Conservation (phyloP, 2,113 vertebrate genomes). For the Rhizomys pruinosus region DNA sequence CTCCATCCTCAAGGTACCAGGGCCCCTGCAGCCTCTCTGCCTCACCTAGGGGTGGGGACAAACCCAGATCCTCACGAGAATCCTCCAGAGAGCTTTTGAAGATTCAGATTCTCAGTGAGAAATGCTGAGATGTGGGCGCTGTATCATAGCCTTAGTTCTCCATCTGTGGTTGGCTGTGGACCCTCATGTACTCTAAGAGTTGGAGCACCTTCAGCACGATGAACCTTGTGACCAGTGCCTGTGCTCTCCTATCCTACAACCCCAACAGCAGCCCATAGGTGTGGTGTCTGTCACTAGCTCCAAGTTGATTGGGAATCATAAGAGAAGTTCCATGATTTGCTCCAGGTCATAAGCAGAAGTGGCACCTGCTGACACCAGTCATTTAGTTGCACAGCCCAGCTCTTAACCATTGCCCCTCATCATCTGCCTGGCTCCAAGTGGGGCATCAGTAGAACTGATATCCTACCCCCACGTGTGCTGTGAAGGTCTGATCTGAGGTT, state of each 20-base stretch:
- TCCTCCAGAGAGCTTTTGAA: neutral
- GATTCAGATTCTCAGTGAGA: neutral
- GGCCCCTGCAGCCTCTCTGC: neutral
- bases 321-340: neutral
- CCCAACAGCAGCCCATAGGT: neutral
- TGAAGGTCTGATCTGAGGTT: neutral
- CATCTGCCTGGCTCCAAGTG: neutral
- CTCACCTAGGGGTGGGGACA: neutral
- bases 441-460: neutral
- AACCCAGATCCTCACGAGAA: neutral
- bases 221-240: neutral
- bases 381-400: neutral
- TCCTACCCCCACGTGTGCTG: neutral
- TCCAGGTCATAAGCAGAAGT: neutral
- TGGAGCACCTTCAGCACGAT: neutral
- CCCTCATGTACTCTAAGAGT: neutral
- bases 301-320: neutral
- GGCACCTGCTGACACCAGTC: neutral
- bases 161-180: neutral
- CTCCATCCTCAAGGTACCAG: slow-evolving; percentile 96
- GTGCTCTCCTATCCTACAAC: neutral
- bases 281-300: neutral
- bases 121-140: neutral
- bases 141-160: slow-evolving; percentile 19
- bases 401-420: neutral